Percentiles rank a stretch among this genome's conserved stretches.
These are phyloP conservation scores for Ptilonorhynchus violaceus DNA, from an alignment of 2,113 vertebrate species.

Conservation along the genomic window DNA sequence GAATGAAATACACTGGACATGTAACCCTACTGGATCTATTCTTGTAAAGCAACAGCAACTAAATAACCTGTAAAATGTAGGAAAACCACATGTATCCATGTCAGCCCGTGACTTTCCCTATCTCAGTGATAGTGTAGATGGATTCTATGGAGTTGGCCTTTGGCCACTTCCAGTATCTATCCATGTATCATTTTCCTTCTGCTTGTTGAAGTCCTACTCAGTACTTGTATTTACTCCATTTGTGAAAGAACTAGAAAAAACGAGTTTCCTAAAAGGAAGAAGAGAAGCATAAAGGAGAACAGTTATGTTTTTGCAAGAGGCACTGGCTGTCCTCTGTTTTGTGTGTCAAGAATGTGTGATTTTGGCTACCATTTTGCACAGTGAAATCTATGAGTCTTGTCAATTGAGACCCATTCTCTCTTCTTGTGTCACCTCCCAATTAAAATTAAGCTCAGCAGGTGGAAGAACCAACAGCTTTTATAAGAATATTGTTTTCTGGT, in stretches of 20 bases:
- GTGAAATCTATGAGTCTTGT: neutral
- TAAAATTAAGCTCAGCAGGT: neutral
- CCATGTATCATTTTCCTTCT: neutral
- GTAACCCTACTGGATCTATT: neutral
- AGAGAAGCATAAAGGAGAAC: neutral
- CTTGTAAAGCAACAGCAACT: neutral
- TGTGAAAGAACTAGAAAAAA: neutral
- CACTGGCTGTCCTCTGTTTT: neutral
- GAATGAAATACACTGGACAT: neutral
- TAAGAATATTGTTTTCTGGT: neutral
- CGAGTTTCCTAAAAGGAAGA: neutral
- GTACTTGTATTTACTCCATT: neutral
- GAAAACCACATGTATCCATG: neutral
- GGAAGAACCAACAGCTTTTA: neutral
- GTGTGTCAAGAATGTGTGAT: neutral
- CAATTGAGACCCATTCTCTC: neutral
- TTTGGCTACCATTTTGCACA: neutral
- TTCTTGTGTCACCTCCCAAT: neutral
- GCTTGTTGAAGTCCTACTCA: neutral
- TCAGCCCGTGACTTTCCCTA: neutral
- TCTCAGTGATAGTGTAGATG: no score
- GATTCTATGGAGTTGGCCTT: neutral
- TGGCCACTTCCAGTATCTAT: neutral
- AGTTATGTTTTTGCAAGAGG: rapidly evolving
- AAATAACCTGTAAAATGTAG: neutral